Base-by-base conservation (phyloP, 35 echinoderm and acorn worm genomes). In the Patiria miniata region DNA sequence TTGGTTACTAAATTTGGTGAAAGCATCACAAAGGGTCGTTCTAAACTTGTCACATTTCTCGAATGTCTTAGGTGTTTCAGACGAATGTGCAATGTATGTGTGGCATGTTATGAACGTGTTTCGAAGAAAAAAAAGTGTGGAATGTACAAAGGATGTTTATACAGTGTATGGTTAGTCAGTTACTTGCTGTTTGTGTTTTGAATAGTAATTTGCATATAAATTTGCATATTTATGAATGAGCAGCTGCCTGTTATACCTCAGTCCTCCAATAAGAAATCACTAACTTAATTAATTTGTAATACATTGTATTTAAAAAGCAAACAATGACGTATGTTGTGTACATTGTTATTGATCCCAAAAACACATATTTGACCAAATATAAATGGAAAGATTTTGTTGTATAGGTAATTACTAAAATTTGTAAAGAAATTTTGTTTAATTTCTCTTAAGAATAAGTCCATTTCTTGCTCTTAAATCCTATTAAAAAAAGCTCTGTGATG, bases 201-300 rank as follows among this genome's bases (percentile, higher is more conserved):
- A 73, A 60, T 60, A 6, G 65, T 73, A 30, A 73, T 73, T 73
- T 73, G 65, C 65, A 73, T 73, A 73, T 73, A 73, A 73, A 73
- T 73, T 30, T 73, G 65, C 65, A 73, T 73, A 73, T 73, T 73
- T 73, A 73, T 73, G 26, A 73, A 73, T 36, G 65, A 73, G 65
- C 65, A 73, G 65, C 65, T 73, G 65, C 65, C 65, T 28, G 65
- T 73, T 32, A 73, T 73, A 73, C 65, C 65, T 73, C 65, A 73
- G 65, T 73, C 65, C 65, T 73, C 65, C 65, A 73, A 73, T 73
- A 30, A 36, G 26, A 73, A 73, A 73, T 73, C 65, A 73, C 65
- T 73, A 73, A 32, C 29, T 32, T 10, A 26, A 10, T 28, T 26
- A 22, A 22, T 28, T 73, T 73, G 65, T 73, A 73, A 73, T 73